These are phyloP conservation scores for Drosophila auraria DNA, from an alignment of 1,140 invertebrate genomes.

Conservation along the genomic window DNA sequence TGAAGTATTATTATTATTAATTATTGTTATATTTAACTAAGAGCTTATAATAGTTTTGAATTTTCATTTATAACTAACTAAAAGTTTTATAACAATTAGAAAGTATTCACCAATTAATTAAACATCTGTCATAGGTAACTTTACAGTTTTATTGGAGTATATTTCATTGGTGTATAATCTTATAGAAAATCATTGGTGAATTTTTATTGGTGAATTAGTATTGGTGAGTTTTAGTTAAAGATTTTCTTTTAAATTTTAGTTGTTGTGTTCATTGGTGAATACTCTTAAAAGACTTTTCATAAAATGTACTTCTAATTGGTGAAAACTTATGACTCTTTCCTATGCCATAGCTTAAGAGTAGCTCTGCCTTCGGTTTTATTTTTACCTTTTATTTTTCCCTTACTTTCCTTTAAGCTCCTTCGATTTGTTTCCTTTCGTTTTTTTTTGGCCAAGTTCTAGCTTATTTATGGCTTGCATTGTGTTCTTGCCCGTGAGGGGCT, in stretches of 20 bases:
- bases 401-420: conserved; percentile 3
- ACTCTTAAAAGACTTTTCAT: background rate
- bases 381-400: background rate
- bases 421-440: conserved; percentile 1
- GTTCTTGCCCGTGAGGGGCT: conserved; percentile 21
- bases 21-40: too few species aligned
- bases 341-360: background rate
- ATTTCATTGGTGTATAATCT: too few species aligned
- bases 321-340: background rate
- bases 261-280: background rate
- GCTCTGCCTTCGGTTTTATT: background rate
- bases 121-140: too few species aligned
- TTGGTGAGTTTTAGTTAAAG: background rate
- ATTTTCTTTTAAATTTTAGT: background rate
- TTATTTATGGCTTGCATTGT: conserved; percentile 60
- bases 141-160: too few species aligned
- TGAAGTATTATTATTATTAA: too few species aligned
- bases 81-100: too few species aligned
- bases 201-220: background rate
- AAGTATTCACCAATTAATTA: too few species aligned
- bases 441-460: conserved; percentile 7
- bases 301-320: too few species aligned
- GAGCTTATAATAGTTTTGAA: too few species aligned
- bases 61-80: too few species aligned
- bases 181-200: background rate